A percentile compares a stretch with the other conserved stretches of the same genome.
Evolutionary conservation across 1,140 invertebrate genomes (phyloP).

Genomic region (Formica selysi): DNA sequence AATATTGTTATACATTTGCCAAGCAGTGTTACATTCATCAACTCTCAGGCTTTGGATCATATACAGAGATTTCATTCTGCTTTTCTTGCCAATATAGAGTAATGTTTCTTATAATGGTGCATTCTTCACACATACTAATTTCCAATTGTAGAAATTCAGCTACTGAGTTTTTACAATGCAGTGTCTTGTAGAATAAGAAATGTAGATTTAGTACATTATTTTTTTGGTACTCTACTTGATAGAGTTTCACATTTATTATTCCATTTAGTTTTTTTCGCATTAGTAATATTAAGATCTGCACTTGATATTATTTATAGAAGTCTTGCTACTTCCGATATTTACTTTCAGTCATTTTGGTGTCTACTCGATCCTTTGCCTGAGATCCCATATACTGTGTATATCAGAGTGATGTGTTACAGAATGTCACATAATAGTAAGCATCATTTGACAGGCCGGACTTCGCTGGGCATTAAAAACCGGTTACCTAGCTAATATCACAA

Average conservation of each 20-base stretch:
- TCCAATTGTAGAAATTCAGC: neutral
- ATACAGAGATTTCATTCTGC: constrained; percentile 13
- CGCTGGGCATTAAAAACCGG: constrained; percentile 84
- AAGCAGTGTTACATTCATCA: constrained; percentile 78
- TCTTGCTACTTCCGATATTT: neutral
- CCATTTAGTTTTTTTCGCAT: constrained; percentile 1
- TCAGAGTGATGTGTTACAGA: constrained; percentile 79
- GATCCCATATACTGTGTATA: constrained; percentile 72
- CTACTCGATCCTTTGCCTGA: constrained; percentile 70
- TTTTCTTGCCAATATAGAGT: neutral
- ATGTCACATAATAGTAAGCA: constrained; percentile 79
- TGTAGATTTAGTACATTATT: neutral
- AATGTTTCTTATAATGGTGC: neutral
- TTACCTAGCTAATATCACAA: constrained; percentile 65
- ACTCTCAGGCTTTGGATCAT: constrained; percentile 77
- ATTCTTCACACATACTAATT: neutral
- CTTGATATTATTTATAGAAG: constrained; percentile 28
- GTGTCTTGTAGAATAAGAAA: constrained; percentile 38
- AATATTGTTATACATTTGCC: constrained; percentile 86
- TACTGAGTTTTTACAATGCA: constrained; percentile 7
- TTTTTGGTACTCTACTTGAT: constrained; percentile 34
- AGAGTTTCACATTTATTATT: constrained; percentile 30
- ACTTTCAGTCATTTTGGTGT: constrained; percentile 20
- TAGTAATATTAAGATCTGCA: neutral
- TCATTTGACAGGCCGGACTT: constrained; percentile 84